Conservation (phyloP, 2,797 vertebrate genomes). For the Discoglossus pictus region DNA sequence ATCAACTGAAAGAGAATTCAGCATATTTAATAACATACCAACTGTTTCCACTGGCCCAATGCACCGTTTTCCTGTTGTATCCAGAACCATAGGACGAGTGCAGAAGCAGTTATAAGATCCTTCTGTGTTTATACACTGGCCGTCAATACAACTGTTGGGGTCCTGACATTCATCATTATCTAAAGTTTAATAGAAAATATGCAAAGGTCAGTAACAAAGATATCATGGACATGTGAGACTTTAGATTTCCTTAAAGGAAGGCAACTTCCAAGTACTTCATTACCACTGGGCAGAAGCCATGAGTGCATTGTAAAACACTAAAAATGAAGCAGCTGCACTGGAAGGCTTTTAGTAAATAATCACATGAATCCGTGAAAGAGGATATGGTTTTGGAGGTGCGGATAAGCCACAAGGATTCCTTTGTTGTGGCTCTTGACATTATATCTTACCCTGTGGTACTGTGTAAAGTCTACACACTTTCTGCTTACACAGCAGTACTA, state of each 20-base stretch:
- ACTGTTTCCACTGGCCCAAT: constrained; percentile 69
- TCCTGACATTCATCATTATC: constrained; percentile 93
- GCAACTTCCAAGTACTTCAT: not conserved
- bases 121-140: constrained; percentile 87
- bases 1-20: too few relatives aligned
- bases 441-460: constrained; percentile 61
- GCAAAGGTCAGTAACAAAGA: constrained; percentile 56
- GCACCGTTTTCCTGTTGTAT: constrained; percentile 75
- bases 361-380: constrained; percentile 55
- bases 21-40: constrained; percentile 69
- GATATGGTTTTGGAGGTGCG: constrained; percentile 52
- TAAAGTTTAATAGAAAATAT: constrained; percentile 63
- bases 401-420: constrained; percentile 57
- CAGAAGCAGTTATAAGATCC: constrained; percentile 94
- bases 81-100: constrained; percentile 82
- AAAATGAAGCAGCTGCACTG: not conserved
- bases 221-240: constrained; percentile 47
- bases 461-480: constrained; percentile 56
- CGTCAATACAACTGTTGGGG: constrained; percentile 81
- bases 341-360: constrained; percentile 7
- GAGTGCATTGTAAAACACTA: constrained; percentile 16
- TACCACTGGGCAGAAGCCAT: not conserved
- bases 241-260: constrained; percentile 22
- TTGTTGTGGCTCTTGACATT: constrained; percentile 54
- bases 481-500: constrained; percentile 60